phyloP scores from a whole-genome alignment of 2,888 invertebrate species.

The Yponomeuta cagnagella region DNA sequence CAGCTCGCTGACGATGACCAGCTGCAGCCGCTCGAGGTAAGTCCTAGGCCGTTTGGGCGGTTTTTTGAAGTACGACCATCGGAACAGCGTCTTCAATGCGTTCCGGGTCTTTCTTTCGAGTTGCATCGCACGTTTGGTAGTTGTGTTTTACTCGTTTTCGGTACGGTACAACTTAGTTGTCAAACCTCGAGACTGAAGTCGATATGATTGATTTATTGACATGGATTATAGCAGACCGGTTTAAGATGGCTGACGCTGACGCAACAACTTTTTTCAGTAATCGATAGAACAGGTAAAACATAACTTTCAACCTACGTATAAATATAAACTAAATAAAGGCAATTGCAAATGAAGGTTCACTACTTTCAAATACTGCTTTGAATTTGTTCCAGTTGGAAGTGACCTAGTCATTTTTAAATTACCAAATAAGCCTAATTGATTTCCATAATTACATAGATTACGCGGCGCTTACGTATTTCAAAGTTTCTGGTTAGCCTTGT shows the following conservation, averaged over 20 bases:
- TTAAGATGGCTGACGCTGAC: no score
- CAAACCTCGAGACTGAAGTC: no score
- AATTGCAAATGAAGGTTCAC: no score
- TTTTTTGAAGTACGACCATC: background rate
- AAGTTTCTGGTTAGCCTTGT: slow-evolving; percentile 13
- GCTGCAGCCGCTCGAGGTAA: slow-evolving; percentile 62
- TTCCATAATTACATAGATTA: slow-evolving; percentile 2
- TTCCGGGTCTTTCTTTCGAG: no score
- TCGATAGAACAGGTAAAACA: background rate
- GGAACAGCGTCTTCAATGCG: no score
- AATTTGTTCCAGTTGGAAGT: background rate
- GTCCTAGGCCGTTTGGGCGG: slow-evolving; percentile 17
- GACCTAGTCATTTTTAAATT: background rate
- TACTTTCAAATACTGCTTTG: no score
- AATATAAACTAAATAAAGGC: no score
- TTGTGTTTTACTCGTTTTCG: background rate
- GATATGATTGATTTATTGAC: no score
- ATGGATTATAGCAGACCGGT: no score
- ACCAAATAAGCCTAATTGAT: background rate
- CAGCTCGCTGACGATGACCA: slow-evolving; percentile 59
- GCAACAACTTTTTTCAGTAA: no score
- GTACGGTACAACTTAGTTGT: background rate
- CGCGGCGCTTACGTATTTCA: background rate
- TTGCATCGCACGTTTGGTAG: background rate
- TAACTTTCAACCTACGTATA: background rate